Evolutionary conservation across 2,113 vertebrate genomes (phyloP), one percentile per base, ranked within the genome.

Genomic region (Climacteris rufus): DNA sequence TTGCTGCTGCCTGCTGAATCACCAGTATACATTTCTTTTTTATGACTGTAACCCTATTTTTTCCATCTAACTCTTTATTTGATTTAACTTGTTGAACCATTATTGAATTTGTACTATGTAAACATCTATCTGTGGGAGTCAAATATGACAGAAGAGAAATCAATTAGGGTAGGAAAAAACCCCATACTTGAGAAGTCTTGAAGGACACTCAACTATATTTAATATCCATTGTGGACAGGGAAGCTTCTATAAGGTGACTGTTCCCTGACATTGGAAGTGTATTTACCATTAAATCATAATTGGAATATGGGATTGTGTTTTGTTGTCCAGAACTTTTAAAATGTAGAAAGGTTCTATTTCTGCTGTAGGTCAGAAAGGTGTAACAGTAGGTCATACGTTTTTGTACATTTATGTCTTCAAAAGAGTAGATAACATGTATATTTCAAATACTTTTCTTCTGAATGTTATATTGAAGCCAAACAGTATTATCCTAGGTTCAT

Each of bases 271-370:
- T 40, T 96, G 83, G 85, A 87, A 95, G 83, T 91, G 60, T 96
- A 95, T 97, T 98, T 98, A 92, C 96, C 93, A 96, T 97, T 97
- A 97, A 95, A 96, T 94, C 87, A 85, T 97, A 98, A 98, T 97
- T 98, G 96, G 92, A 97, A 97, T 97, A 95, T 49, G 35, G 97
- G 92, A 96, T 59, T 94, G 88, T 66, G 92, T 96, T 97, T 97
- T 92, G 95, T 97, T 97, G 96, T 89, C 71, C 77, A 74, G 83
- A 94, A 96, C 93, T 83, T 94, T 92, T 96, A 93, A 93, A 96
- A 91, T 83, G 80, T 90, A 93, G 92, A 94, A 94, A 92, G 90
- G 56, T 47, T 94, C 71, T 77, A 86, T 92, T 94, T 78, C 77
- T 95, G 42, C 23, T 3, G 10, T 42, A 54, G 78, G 78, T 95